Evolutionary conservation across 2,113 vertebrate species (phyloP), one percentile per base, ranked within the genome.

Genomic region (Irena cyanogastra): DNA sequence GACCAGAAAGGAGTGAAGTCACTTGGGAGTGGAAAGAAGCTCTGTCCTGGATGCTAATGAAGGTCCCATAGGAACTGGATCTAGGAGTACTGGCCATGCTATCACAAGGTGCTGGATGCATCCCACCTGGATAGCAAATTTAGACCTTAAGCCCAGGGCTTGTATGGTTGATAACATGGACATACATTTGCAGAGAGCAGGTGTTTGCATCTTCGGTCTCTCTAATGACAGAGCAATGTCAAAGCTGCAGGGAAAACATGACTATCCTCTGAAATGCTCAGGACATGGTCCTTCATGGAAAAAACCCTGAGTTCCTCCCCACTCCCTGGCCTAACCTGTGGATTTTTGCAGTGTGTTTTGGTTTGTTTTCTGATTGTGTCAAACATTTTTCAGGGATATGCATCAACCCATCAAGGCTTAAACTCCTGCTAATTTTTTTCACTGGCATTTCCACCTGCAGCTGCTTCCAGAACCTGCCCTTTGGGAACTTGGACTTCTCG

Each of bases 381-480:
- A 97, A 86, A 95, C 92, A 28, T 95, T 96, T 96, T 83, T 97
- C 92, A 97, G 90, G 70, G 84, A 95, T 60, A 94, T 78, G 12
- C 64, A 94, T 75, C 91, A 97, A 57, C 59, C 71, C 83, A 14
- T 95, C 87, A 75, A 77, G 81, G 77, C 94, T 96, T 90, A 94
- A 82, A 82, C 70, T 77, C 83, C 88, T 95, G 56, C 68, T 82
- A 4, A 69, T 84, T 93, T 95, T 98, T 97, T 98, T 98, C 70
- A 99, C 94, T 33, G 99, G 99, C 66, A 99, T 95, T 96, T 99
- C 98, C 95, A 99, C 98, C 95, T 98, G 98, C 54, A 99, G 98
- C 93, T 98, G 97, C 93, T 99, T 99, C 99, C 99, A 99, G 97
- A 99, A 99, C 83, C 95, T 98, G 83, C 99, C 98, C 54, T 97